phyloP scores from a whole-genome alignment of 2,797 vertebrate genomes.

The Pseudotriccus pelzelni region DNA sequence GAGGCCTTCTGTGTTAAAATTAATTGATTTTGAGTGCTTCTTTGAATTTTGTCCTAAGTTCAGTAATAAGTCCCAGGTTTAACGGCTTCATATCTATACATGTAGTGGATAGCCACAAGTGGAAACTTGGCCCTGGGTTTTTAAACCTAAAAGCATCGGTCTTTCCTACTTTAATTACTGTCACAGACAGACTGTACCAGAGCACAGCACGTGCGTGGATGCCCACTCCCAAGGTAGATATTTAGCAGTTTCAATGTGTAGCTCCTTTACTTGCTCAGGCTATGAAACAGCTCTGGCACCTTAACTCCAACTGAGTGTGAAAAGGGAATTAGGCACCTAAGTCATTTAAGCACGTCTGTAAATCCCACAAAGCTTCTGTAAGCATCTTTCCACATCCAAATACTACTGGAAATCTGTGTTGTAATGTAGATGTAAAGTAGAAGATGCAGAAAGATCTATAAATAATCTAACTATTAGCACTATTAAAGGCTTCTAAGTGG shows the following conservation, averaged over 20 bases:
- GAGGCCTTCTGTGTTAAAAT: background rate
- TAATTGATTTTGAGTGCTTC: slow-evolving; percentile 2
- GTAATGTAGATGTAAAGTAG: background rate
- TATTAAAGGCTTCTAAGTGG: background rate
- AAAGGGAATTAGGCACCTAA: slow-evolving; percentile 43
- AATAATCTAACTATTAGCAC: background rate
- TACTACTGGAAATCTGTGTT: background rate
- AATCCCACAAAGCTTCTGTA: slow-evolving; percentile 29
- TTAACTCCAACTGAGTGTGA: background rate
- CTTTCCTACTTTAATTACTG: background rate
- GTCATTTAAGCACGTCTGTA: slow-evolving; percentile 7
- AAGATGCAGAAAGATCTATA: background rate
- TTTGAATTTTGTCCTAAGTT: slow-evolving; percentile 8
- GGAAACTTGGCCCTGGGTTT: background rate
- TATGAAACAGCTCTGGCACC: background rate
- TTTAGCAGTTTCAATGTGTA: background rate
- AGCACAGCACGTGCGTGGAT: background rate
- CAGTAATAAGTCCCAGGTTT: background rate
- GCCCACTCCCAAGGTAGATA: background rate
- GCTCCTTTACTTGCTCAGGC: background rate
- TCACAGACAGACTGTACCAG: background rate
- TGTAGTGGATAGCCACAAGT: background rate
- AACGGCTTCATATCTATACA: background rate
- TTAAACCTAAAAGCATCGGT: background rate
- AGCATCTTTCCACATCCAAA: slow-evolving; percentile 23